Evolutionary conservation across 2,888 invertebrate species (phyloP).

Genomic region (Pedicia rivosa): DNA sequence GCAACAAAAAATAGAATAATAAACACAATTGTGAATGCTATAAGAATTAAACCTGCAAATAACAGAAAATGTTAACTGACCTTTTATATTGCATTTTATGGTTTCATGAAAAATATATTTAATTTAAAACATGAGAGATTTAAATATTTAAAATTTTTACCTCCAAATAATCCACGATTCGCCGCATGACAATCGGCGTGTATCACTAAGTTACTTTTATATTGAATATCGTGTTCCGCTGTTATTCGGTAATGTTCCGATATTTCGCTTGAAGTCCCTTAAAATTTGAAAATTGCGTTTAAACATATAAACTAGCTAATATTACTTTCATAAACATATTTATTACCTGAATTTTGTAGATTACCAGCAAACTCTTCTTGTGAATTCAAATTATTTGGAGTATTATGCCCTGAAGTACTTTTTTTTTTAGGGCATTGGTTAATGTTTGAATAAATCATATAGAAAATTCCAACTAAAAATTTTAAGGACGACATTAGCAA

Average conservation of each 20-base stretch:
- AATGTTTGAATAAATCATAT: slow-evolving; percentile 59
- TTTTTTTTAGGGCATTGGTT: slow-evolving; percentile 36
- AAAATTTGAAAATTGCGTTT: too few relatives aligned
- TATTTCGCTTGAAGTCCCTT: neutral
- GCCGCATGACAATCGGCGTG: slow-evolving; percentile 62
- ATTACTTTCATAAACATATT: too few relatives aligned
- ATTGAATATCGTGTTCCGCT: slow-evolving; percentile 33
- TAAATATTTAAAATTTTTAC: too few relatives aligned
- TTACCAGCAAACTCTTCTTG: too few relatives aligned
- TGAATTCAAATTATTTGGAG: too few relatives aligned
- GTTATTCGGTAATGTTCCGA: slow-evolving; percentile 7
- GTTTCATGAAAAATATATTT: too few relatives aligned
- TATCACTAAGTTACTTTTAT: slow-evolving; percentile 40
- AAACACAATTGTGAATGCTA: slow-evolving; percentile 38
- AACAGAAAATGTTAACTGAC: too few relatives aligned
- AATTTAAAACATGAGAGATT: too few relatives aligned
- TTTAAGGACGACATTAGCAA: too few relatives aligned
- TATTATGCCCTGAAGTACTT: slow-evolving; percentile 8
- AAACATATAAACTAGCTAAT: too few relatives aligned
- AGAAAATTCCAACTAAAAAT: slow-evolving; percentile 52
- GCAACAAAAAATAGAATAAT: slow-evolving; percentile 44
- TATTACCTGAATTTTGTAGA: too few relatives aligned
- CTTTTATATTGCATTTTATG: too few relatives aligned
- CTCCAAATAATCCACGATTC: slow-evolving; percentile 58
- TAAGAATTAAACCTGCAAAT: slow-evolving; percentile 33